phyloP scores from a whole-genome alignment of 2,888 invertebrate species.

The Drosophila kanekoi region DNA sequence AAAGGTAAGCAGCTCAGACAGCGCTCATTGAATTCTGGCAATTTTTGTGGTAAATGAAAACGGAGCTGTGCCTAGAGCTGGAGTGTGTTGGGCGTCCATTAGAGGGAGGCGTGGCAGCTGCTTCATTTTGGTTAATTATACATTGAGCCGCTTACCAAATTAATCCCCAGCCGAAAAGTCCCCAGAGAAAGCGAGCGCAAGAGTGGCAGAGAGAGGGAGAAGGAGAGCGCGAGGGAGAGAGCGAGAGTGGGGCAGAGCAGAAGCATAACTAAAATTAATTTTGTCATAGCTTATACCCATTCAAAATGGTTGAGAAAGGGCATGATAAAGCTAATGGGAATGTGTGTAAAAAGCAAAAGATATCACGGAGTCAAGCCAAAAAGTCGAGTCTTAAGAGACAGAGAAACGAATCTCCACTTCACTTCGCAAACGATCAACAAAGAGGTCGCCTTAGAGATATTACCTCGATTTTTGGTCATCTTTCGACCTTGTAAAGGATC shows the following conservation, averaged over 20 bases:
- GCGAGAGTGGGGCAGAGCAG: neutral
- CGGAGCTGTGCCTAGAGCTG: neutral
- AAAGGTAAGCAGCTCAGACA: neutral
- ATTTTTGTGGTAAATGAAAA: neutral
- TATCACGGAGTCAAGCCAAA: too few species aligned
- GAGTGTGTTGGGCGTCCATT: neutral
- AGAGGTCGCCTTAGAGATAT: too few species aligned
- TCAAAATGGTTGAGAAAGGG: neutral
- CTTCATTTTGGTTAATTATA: constrained; percentile 71
- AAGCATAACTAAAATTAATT: constrained; percentile 12
- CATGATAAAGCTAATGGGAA: too few species aligned
- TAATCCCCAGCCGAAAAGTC: constrained; percentile 61
- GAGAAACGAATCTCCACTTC: too few species aligned
- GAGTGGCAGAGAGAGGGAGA: neutral
- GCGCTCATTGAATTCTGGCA: neutral
- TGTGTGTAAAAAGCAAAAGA: too few species aligned
- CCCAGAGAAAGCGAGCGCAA: constrained; percentile 17
- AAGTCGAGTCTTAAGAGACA: too few species aligned
- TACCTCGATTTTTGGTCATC: too few species aligned
- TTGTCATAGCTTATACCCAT: neutral
- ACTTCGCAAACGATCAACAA: too few species aligned
- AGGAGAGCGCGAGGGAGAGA: too few species aligned
- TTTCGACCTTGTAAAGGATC: too few species aligned
- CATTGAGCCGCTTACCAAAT: constrained; percentile 70
- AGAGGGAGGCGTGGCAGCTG: constrained; percentile 4